A percentile compares a stretch with the other conserved stretches of the same genome.
Conservation (phyloP, 2,797 vertebrate species). For the Pteronotus mesoamericanus region DNA sequence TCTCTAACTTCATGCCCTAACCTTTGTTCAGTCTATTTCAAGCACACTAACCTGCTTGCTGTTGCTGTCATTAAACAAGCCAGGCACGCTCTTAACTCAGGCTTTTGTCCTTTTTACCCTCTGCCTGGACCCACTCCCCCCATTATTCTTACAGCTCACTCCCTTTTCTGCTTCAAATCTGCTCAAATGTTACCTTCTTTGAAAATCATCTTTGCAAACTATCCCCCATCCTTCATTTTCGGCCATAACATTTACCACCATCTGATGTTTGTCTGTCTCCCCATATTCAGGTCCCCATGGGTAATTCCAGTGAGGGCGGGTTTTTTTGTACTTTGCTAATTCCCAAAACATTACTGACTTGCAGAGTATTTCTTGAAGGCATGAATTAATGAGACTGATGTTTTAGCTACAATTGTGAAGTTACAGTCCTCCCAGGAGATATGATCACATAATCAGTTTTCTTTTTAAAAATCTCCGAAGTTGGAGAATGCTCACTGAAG, state of each 20-base stretch:
- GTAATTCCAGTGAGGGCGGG: background rate
- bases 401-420: background rate
- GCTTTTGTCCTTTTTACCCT: background rate
- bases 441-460: background rate
- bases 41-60: background rate
- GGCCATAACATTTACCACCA: background rate
- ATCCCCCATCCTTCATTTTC: background rate
- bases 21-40: background rate
- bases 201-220: background rate
- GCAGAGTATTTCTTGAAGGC: background rate
- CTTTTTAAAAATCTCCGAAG: conserved; percentile 10
- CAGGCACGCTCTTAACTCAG: background rate
- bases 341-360: background rate
- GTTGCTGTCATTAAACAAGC: background rate
- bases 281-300: background rate
- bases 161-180: background rate
- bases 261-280: background rate
- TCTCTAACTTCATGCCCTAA: background rate
- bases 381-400: background rate
- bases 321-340: background rate
- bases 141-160: background rate
- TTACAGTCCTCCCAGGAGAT: background rate
- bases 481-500: background rate
- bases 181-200: conserved; percentile 15
- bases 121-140: background rate